These are phyloP conservation scores for Pseudanteris insignis DNA, from an alignment of 2,888 invertebrate species.

Conservation along the genomic window DNA sequence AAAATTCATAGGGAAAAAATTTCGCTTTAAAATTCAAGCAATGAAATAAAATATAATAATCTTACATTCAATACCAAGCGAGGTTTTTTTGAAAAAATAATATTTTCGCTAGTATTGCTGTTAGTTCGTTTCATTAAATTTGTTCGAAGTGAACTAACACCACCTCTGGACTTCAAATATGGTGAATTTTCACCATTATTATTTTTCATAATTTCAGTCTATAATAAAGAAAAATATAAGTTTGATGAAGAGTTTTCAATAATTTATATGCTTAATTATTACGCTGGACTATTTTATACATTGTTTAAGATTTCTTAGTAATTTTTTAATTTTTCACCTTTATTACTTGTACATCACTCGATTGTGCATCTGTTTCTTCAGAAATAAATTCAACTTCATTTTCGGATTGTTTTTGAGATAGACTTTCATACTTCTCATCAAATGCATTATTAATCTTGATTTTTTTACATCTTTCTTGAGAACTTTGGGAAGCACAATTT, in stretches of 20 bases:
- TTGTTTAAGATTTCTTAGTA: too few species aligned
- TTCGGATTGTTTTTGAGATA: conserved; percentile 1
- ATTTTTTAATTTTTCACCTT: background rate
- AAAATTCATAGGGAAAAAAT: too few species aligned
- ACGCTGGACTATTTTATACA: too few species aligned
- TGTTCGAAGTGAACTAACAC: conserved; percentile 23
- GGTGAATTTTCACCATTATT: conserved; percentile 48
- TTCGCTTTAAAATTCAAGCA: too few species aligned
- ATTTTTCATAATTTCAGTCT: conserved; percentile 15
- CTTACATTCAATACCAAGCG: conserved; percentile 4
- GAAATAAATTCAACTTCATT: background rate
- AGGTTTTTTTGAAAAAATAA: conserved; percentile 8
- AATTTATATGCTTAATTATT: too few species aligned
- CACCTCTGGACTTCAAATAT: conserved; percentile 45
- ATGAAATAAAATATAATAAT: background rate
- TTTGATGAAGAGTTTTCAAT: too few species aligned
- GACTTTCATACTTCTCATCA: background rate
- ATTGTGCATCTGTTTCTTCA: background rate
- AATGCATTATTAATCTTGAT: too few species aligned
- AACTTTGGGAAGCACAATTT: too few species aligned
- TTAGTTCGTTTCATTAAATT: conserved; percentile 14
- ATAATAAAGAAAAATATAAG: background rate
- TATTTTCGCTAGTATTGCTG: background rate
- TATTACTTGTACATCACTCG: background rate
- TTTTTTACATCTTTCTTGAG: too few species aligned